Evolutionary conservation across 1,140 invertebrate genomes (phyloP).

Genomic region (Pseudomyrmex cubaensis): DNA sequence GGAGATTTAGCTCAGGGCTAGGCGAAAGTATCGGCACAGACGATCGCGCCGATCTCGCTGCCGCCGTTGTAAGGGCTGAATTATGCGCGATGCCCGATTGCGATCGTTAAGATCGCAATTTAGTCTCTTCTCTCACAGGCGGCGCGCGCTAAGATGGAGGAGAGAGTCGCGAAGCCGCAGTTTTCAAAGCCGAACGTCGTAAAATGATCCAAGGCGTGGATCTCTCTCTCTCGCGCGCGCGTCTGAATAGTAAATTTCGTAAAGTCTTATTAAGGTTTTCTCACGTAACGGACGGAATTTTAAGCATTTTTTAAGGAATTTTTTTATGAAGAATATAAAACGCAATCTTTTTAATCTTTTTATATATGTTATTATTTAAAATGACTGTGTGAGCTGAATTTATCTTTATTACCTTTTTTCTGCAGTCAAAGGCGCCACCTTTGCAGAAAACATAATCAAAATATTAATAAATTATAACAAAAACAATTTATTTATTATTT

Average conservation of each 20-base stretch:
- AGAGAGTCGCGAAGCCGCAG: slow-evolving; percentile 5
- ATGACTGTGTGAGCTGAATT: no score
- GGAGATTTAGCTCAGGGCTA: slow-evolving; percentile 77
- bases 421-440: no score
- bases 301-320: no score
- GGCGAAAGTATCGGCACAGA: slow-evolving; percentile 79
- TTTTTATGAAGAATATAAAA: neutral
- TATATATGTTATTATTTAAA: no score
- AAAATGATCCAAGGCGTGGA: slow-evolving; percentile 28
- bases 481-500: no score
- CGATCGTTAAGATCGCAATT: slow-evolving; percentile 47
- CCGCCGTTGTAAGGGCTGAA: slow-evolving; percentile 66
- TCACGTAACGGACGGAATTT: no score
- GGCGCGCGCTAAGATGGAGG: neutral
- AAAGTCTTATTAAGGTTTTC: neutral
- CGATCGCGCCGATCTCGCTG: slow-evolving; percentile 76
- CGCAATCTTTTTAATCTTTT: neutral
- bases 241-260: neutral
- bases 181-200: slow-evolving; percentile 20
- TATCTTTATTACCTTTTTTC: no score
- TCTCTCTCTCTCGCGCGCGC: neutral
- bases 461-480: no score
- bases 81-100: slow-evolving; percentile 56
- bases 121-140: slow-evolving; percentile 13
- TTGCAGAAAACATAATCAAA: no score